Evolutionary conservation across 2,797 vertebrate genomes (phyloP), one percentile per base, ranked within the genome.

Genomic region (Dendrocincla fuliginosa): DNA sequence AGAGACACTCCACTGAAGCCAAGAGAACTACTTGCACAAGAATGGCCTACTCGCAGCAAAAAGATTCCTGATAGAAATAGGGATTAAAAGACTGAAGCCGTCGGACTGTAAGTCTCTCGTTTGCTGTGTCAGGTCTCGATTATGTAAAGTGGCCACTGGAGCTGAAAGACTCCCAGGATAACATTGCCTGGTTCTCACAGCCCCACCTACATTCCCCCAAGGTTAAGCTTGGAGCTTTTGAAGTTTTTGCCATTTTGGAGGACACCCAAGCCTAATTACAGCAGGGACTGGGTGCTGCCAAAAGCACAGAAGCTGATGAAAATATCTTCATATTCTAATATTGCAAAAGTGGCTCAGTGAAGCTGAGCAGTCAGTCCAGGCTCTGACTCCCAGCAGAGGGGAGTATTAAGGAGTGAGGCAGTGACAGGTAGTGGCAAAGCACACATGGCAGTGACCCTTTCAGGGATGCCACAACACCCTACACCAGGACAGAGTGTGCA

Each of bases 161-260:
- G 81, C 86, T 50, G 63, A 91, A 90, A 46, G 59, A 41, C 46
- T 89, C 56, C 59, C 67, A 63, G 67, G 56, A 59, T 59, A 63
- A 83, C 0, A 1, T 55, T 91, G 73, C 44, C 47, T 77, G 56
- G 76, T 74, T 46, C 80, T 84, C 84, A 69, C 57, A 81, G 76
- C 55, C 39, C 69, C 73, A 84, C 64, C 70, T 84, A 50, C 37
- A 6, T 70, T 86, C 3, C 3, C 52, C 55, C 20, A 56, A 87
- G 65, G 74, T 52, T 67, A 90, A 13, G 1, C 74, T 74, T 77
- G 27, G 24, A 78, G 32, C 86, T 77, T 90, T 80, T 80, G 83
- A 94, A 85, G 71, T 57, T 88, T 84, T 30, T 87, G 42, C 52
- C 27, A 13, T 59, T 92, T 70, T 93, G 92, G 81, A 95, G 52